phyloP scores from a whole-genome alignment of 2,113 vertebrate species.

The Vireo altiloquus region DNA sequence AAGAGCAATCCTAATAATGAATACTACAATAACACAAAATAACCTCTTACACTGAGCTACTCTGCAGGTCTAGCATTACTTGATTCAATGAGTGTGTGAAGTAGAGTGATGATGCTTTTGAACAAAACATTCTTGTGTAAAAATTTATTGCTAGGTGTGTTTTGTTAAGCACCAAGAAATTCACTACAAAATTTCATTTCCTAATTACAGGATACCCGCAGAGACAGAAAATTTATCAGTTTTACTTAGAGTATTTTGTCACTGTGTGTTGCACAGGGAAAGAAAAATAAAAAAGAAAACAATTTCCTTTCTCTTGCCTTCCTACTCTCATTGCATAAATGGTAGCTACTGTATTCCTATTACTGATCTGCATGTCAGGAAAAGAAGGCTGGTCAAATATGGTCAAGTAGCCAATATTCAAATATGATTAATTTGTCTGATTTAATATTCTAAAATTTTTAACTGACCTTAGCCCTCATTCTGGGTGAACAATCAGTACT shows the following conservation, averaged over 20 bases:
- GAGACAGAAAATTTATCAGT: constrained; percentile 1
- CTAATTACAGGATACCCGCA: background rate
- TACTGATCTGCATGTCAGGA: background rate
- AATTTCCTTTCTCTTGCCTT: background rate
- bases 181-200: background rate
- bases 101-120: background rate
- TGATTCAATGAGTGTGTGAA: background rate
- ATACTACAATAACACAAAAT: background rate
- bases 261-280: background rate
- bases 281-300: background rate
- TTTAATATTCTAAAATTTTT: constrained; percentile 27
- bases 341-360: background rate
- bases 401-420: background rate
- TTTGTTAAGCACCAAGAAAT: background rate
- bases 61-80: background rate
- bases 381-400: background rate
- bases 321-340: background rate
- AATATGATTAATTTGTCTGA: background rate
- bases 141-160: background rate
- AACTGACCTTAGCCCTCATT: background rate
- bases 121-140: background rate
- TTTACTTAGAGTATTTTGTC: background rate
- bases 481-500: background rate
- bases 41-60: background rate
- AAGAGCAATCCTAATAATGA: background rate